Evolutionary conservation across 2,797 vertebrate genomes (phyloP).

Genomic region (Sebastes umbrosus): DNA sequence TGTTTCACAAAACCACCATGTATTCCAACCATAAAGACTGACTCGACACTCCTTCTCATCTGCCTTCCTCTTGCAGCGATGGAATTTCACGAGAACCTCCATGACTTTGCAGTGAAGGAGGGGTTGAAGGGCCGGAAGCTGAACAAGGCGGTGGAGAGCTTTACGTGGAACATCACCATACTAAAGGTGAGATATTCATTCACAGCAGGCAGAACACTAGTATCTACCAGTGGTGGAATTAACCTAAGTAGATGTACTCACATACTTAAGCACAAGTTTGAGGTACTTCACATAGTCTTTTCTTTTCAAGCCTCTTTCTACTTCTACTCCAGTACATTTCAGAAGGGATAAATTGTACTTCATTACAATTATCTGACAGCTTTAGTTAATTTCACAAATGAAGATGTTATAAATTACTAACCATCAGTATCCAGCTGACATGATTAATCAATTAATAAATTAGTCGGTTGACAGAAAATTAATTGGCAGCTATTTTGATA

Average conservation of each 20-base stretch:
- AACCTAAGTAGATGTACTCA: neutral
- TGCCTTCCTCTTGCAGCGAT: conserved; percentile 82
- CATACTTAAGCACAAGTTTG: no score
- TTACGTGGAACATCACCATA: conserved; percentile 99
- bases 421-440: neutral
- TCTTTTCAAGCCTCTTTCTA: neutral
- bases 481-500: no score
- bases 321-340: neutral
- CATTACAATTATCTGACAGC: neutral
- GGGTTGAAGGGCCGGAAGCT: conserved; percentile 95
- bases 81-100: conserved; percentile 97
- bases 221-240: neutral
- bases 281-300: neutral
- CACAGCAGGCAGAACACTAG: neutral
- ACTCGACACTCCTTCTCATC: neutral
- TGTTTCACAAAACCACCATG: conserved; percentile 2
- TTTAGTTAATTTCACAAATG: neutral
- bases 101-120: conserved; percentile 91
- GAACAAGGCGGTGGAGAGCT: conserved; percentile 95
- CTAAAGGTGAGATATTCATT: conserved; percentile 86
- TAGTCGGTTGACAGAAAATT: no score
- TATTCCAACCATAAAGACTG: neutral
- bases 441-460: neutral
- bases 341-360: neutral
- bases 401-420: neutral